A percentile compares a stretch with the other conserved stretches of the same genome.
Conservation (phyloP, 2,888 invertebrate species). For the Argynnis bischoffii region DNA sequence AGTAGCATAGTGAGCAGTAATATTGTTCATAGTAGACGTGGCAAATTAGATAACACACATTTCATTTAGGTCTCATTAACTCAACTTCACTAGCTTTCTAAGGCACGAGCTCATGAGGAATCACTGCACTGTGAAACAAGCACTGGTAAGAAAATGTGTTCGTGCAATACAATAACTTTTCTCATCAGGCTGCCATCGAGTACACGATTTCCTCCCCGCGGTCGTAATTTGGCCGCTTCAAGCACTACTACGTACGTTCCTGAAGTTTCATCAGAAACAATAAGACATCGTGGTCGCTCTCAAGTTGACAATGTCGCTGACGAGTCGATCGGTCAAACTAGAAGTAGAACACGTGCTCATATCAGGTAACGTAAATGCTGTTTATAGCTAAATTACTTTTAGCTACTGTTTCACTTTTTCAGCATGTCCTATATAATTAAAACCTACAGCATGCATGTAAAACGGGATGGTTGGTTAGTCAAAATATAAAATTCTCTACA, state of each 20-base stretch:
- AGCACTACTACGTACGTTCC: slow-evolving; percentile 76
- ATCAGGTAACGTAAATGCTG: slow-evolving; percentile 70
- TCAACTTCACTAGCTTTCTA: slow-evolving; percentile 30
- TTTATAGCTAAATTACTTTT: neutral
- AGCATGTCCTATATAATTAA: neutral
- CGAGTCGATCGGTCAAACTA: slow-evolving; percentile 74
- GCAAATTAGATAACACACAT: slow-evolving; percentile 23
- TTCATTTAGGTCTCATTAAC: slow-evolving; percentile 15
- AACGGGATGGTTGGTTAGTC: neutral
- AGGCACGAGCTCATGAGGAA: slow-evolving; percentile 36
- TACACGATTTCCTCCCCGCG: slow-evolving; percentile 92
- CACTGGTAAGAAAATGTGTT: slow-evolving; percentile 55
- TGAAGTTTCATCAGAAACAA: slow-evolving; percentile 72
- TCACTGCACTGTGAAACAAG: slow-evolving; percentile 38
- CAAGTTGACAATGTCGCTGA: slow-evolving; percentile 74
- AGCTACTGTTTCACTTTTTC: neutral
- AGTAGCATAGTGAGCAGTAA: slow-evolving; percentile 23
- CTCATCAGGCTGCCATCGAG: slow-evolving; percentile 87
- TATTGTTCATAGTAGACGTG: slow-evolving; percentile 24
- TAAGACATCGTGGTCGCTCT: slow-evolving; percentile 65
- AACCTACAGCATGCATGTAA: neutral
- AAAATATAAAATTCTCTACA: neutral
- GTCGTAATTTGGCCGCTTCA: slow-evolving; percentile 74
- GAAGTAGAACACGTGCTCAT: slow-evolving; percentile 83
- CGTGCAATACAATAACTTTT: slow-evolving; percentile 40